A percentile compares a stretch with the other conserved stretches of the same genome.
These are phyloP conservation scores for Parnassius smintheus DNA, from an alignment of 2,888 invertebrate genomes.

Conservation along the genomic window DNA sequence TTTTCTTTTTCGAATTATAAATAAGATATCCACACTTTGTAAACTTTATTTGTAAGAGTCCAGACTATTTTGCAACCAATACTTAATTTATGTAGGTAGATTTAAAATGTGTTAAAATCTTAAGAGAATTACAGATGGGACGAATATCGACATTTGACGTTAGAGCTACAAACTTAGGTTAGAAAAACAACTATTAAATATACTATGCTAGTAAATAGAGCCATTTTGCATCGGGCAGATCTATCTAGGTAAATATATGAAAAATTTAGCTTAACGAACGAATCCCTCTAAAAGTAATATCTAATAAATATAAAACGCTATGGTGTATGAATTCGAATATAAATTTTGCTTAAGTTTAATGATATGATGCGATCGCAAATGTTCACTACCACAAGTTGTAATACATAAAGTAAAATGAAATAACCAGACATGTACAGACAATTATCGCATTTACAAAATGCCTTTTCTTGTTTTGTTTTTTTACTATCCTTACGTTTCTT, in stretches of 20 bases:
- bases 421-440: slow-evolving; percentile 10
- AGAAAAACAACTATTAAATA: neutral
- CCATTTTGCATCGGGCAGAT: slow-evolving; percentile 44
- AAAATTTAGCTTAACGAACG: slow-evolving; percentile 37
- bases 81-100: neutral
- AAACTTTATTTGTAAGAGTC: slow-evolving; percentile 2
- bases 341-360: slow-evolving; percentile 63
- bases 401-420: slow-evolving; percentile 2
- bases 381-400: slow-evolving; percentile 30
- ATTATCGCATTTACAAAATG: too few relatives aligned
- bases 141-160: slow-evolving; percentile 11
- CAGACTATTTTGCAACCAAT: slow-evolving; percentile 5
- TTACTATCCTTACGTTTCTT: too few relatives aligned
- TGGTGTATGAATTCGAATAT: slow-evolving; percentile 41
- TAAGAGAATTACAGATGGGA: slow-evolving; percentile 3
- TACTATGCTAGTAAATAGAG: slow-evolving; percentile 29
- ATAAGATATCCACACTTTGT: slow-evolving; percentile 18
- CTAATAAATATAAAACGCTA: slow-evolving; percentile 28
- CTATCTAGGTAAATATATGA: slow-evolving; percentile 37
- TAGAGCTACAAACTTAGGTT: neutral
- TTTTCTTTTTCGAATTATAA: neutral
- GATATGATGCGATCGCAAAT: slow-evolving; percentile 76
- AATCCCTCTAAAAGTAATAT: slow-evolving; percentile 40
- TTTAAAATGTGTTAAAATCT: neutral
- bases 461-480: too few relatives aligned